Evolutionary conservation across 2,113 vertebrate species (phyloP), one percentile per base, ranked within the genome.

Genomic region (Etheostoma cragini): DNA sequence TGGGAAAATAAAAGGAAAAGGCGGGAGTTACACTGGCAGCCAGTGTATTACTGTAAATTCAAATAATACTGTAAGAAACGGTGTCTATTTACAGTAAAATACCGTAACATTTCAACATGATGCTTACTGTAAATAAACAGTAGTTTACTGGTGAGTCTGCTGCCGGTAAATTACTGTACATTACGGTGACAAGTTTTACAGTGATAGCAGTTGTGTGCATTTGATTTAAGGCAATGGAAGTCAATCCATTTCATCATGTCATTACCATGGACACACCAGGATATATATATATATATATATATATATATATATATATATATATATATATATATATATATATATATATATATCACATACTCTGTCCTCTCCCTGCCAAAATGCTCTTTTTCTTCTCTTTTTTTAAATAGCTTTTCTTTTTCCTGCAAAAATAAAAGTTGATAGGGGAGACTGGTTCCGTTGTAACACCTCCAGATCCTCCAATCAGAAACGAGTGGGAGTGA

Each of bases 341-440:
- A 58, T 30, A 14, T 13, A n/a, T 86, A 87, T 92, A 92, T 87
- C 89, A 90, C 84, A 72, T 83, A 82, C 76, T 76, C 79, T 68
- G 45, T 76, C 78, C 70, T 69, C 65, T 83, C 77, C 76, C 79
- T 49, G 70, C 70, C 74, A 68, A 87, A 80, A 68, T 70, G 69
- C 50, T 88, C 57, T 57, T 53, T 91, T 92, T 92, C 8, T 38
- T 8, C 8, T 38, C 30, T 60, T 91, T 92, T 93, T 93, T 96
- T 95, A 95, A 96, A 96, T 94, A 95, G 89, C 90, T 88, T 78
- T 75, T 77, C 26, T 94, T 94, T 93, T 63, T 88, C 72, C 73
- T 96, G 96, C 89, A 97, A 97, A 97, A 98, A 97, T 95, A 96
- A 96, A 38, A 97, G 95, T 95, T 88, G 84, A 91, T 91, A 83